Base-by-base conservation (phyloP, 2,888 invertebrate species). In the Sinopyrophorus schimmeli region DNA sequence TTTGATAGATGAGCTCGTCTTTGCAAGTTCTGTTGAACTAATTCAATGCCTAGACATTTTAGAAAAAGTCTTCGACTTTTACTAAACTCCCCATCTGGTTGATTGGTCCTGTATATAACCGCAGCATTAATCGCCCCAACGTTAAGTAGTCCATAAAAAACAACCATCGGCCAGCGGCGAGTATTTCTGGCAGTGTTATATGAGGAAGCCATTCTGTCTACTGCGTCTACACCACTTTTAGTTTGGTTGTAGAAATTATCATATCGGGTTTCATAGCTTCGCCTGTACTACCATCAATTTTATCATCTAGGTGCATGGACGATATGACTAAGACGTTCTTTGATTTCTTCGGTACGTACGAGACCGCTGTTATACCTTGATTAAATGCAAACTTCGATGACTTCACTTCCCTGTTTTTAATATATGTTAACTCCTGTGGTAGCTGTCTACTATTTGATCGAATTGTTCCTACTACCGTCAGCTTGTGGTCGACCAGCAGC, bases 291-390 rank as follows among this genome's bases (percentile, higher is more conserved):
- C 15, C 32, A 16, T 42, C 26, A 12, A 26, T 40, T 23, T 23
- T 10, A 18, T 40, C 32, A 23, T 39, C 14, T 12, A 26, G 3
- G 10, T 47, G 32, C 18, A 47, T 18, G 11, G 32, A 23, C 3
- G 40, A 47, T 3, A 47, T 11, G 6, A 47, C 5, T 14, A 47
- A 9, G 5, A 47, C 32, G 27, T 47, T 40, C 15, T 40, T 46
- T 14, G 9, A 9, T 15, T 35, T 46, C 9, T 37, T 38, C 21
- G 38, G 28, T 9, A 37, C 30, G 21, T 46, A 46, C 12, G 46
- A 38, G 10, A 26, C 26, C 2, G 16, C 6, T n/a, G 34, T 26
- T 6, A 17, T 26, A 23, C 32, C 9, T 9, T 14, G 17, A 3
- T 34, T 24, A 14, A 26, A 26, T 3, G 16, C 15, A 23, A 34